Conservation (phyloP, 2,888 invertebrate genomes). For the Hypomecis punctinalis region DNA sequence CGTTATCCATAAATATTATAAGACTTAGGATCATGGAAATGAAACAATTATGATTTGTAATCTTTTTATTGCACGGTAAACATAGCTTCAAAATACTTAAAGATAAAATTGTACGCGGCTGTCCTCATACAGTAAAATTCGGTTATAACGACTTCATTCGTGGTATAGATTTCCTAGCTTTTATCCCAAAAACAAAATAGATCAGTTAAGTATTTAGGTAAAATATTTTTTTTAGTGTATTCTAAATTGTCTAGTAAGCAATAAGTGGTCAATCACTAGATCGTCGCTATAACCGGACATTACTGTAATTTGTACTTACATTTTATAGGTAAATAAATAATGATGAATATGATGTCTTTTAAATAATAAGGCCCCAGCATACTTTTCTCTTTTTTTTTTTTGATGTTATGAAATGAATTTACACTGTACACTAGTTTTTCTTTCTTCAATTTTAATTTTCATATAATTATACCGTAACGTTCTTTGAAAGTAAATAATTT, state of each 20-base stretch:
- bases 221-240: too few relatives aligned
- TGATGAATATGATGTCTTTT: slow-evolving; percentile 16
- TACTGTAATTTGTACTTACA: not conserved
- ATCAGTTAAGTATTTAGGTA: too few relatives aligned
- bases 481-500: slow-evolving; percentile 12
- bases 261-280: not conserved
- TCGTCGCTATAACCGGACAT: not conserved
- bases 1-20: too few relatives aligned
- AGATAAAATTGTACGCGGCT: slow-evolving; percentile 34
- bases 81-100: slow-evolving; percentile 36
- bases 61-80: slow-evolving; percentile 41
- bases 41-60: slow-evolving; percentile 31
- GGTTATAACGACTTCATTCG: slow-evolving; percentile 2
- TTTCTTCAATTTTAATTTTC: not conserved
- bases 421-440: not conserved
- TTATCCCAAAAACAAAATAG: too few relatives aligned
- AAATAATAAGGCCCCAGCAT: not conserved
- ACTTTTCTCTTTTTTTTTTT: not conserved
- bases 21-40: slow-evolving; percentile 9
- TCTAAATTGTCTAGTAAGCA: too few relatives aligned
- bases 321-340: not conserved
- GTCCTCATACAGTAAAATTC: slow-evolving; percentile 2
- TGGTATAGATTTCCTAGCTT: too few relatives aligned
- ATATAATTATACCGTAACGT: not conserved
- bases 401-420: not conserved